These are phyloP conservation scores for Tachysurus fulvidraco DNA, from an alignment of 2,113 vertebrate genomes.

Conservation along the genomic window DNA sequence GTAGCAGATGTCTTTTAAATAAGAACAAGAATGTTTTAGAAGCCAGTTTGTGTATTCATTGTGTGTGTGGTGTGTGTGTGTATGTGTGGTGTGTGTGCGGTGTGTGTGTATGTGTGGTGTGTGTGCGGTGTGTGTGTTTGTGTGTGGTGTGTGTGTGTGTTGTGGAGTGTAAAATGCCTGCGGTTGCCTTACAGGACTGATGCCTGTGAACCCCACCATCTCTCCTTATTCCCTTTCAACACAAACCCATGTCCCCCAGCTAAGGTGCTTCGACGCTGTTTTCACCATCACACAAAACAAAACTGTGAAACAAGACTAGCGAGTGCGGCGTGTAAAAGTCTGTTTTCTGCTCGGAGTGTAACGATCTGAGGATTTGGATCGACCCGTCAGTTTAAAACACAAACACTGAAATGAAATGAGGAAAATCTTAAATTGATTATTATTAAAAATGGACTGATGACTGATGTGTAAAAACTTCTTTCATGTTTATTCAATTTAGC, in stretches of 20 bases:
- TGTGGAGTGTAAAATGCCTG: conserved; percentile 72
- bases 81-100: conserved; percentile 20
- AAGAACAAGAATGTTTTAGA: conserved; percentile 15
- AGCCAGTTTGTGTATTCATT: conserved; percentile 28
- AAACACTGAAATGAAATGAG: neutral
- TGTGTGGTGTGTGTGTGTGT: conserved; percentile 62
- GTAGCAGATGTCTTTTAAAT: conserved; percentile 10
- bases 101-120: conserved; percentile 26
- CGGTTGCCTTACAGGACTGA: conserved; percentile 78
- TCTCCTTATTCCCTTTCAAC: conserved; percentile 74
- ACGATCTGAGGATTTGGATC: neutral
- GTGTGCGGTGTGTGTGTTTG: too few relatives aligned
- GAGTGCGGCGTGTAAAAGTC: conserved; percentile 68
- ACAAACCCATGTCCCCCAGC: conserved; percentile 74
- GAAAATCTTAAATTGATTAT: neutral
- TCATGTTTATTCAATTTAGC: neutral
- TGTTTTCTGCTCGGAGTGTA: conserved; percentile 1
- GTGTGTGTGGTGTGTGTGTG: neutral
- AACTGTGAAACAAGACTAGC: conserved; percentile 70
- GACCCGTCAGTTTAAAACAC: neutral
- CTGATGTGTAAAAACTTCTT: neutral
- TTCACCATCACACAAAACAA: conserved; percentile 73
- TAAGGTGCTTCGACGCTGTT: conserved; percentile 69
- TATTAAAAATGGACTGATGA: neutral
- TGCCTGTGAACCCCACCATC: conserved; percentile 72